These are phyloP conservation scores for Mugil cephalus DNA, from an alignment of 2,113 vertebrate genomes.

Conservation along the genomic window DNA sequence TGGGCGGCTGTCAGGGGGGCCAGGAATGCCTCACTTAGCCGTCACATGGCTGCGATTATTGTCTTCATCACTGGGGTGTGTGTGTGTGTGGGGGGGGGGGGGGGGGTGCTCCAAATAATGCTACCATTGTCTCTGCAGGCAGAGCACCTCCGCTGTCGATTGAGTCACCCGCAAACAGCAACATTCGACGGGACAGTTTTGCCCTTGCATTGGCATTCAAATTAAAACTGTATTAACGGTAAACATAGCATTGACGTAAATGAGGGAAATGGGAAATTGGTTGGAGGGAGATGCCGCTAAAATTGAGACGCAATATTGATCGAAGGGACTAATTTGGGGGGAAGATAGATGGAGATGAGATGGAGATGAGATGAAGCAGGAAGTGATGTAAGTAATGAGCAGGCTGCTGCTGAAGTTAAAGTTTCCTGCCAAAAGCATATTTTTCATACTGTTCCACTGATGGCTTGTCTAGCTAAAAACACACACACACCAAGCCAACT, in stretches of 20 bases:
- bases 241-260: constrained; percentile 31
- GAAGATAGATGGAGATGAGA: constrained; percentile 36
- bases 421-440: constrained; percentile 41
- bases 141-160: constrained; percentile 47
- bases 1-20: constrained; percentile 73
- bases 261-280: not conserved
- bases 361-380: constrained; percentile 21
- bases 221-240: constrained; percentile 50
- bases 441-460: constrained; percentile 35
- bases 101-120: constrained; percentile 52
- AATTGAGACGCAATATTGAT: constrained; percentile 50
- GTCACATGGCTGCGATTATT: constrained; percentile 74
- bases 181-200: not conserved
- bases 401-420: constrained; percentile 32
- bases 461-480: constrained; percentile 34
- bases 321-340: constrained; percentile 38
- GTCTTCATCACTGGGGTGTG: constrained; percentile 56
- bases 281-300: constrained; percentile 5
- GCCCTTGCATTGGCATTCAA: constrained; percentile 32
- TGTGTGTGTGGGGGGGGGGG: not conserved
- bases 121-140: constrained; percentile 54
- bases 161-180: constrained; percentile 32
- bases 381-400: constrained; percentile 53
- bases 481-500: constrained; percentile 25
- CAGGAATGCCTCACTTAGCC: constrained; percentile 65